Conservation (phyloP, 92 coral and sea anemone genomes). For the Siderastrea radians region DNA sequence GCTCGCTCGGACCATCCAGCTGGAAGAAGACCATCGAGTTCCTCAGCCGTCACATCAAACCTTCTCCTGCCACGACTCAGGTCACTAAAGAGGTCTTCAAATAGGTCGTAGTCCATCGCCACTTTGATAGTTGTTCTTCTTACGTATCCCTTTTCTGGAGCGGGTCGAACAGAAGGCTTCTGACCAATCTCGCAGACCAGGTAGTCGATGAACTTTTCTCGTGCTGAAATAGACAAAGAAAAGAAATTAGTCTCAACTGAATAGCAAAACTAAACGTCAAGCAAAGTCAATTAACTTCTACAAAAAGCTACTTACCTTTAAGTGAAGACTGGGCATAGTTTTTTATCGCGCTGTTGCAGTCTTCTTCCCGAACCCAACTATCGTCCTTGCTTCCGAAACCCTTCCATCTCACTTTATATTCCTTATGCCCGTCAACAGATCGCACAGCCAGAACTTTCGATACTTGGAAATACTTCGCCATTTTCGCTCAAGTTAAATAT, state of each 20-base stretch:
- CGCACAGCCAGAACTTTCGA: conserved; percentile 32
- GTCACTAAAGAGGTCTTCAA: conserved; percentile 25
- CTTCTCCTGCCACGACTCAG: conserved; percentile 23
- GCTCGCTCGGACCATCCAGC: conserved; percentile 43
- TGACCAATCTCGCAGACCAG: conserved; percentile 16
- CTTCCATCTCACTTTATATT: conserved; percentile 23
- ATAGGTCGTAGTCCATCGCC: conserved; percentile 12
- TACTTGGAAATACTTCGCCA: conserved; percentile 23
- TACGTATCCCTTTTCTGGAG: conserved; percentile 26
- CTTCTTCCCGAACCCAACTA: conserved; percentile 29
- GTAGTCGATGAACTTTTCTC: conserved; percentile 7
- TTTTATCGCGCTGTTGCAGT: conserved; percentile 23
- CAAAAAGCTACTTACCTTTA: neutral
- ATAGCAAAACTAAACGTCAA: neutral
- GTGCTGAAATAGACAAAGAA: conserved; percentile 6
- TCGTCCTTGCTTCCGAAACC: conserved; percentile 15
- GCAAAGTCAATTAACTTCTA: conserved; percentile 13
- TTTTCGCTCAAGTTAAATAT: conserved; percentile 3
- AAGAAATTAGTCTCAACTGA: neutral
- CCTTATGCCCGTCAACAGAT: neutral
- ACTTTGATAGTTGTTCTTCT: conserved; percentile 24
- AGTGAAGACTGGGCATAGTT: conserved; percentile 24
- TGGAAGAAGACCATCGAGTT: conserved; percentile 32
- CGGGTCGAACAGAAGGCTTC: conserved; percentile 11
- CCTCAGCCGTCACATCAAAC: conserved; percentile 36